These are phyloP conservation scores for Eupithecia inturbata DNA, from an alignment of 2,888 invertebrate genomes.

Conservation along the genomic window DNA sequence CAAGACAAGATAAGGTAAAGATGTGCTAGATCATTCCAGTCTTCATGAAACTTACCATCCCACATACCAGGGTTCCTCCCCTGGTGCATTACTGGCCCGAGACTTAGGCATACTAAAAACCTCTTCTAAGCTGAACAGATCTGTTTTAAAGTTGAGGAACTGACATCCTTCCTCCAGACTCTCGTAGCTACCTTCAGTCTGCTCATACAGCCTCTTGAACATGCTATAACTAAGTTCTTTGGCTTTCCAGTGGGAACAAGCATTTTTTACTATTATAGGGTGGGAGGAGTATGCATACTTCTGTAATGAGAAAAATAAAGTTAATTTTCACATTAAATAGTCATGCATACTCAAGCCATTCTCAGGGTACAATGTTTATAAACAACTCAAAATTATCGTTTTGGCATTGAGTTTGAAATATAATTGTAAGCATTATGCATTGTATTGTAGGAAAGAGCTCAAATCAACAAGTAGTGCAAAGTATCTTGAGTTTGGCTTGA, in stretches of 20 bases:
- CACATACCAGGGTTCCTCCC: slow-evolving; percentile 92
- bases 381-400: not conserved
- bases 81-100: slow-evolving; percentile 85
- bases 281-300: slow-evolving; percentile 90
- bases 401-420: not conserved
- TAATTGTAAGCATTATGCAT: not conserved
- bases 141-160: slow-evolving; percentile 93
- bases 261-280: slow-evolving; percentile 91
- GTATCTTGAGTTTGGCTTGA: not conserved
- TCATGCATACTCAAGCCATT: not conserved
- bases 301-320: slow-evolving; percentile 53
- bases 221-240: slow-evolving; percentile 86
- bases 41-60: slow-evolving; percentile 88
- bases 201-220: slow-evolving; percentile 88
- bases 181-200: slow-evolving; percentile 88
- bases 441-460: not conserved
- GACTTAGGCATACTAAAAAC: slow-evolving; percentile 90
- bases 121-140: slow-evolving; percentile 89
- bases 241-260: slow-evolving; percentile 90
- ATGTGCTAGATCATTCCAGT: not conserved
- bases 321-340: not conserved
- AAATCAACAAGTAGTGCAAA: not conserved
- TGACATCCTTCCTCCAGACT: slow-evolving; percentile 92
- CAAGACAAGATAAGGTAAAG: not conserved
- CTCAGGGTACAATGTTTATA: not conserved